phyloP scores from a whole-genome alignment of 2,888 invertebrate species.

The Gisinianus flammeolus region DNA sequence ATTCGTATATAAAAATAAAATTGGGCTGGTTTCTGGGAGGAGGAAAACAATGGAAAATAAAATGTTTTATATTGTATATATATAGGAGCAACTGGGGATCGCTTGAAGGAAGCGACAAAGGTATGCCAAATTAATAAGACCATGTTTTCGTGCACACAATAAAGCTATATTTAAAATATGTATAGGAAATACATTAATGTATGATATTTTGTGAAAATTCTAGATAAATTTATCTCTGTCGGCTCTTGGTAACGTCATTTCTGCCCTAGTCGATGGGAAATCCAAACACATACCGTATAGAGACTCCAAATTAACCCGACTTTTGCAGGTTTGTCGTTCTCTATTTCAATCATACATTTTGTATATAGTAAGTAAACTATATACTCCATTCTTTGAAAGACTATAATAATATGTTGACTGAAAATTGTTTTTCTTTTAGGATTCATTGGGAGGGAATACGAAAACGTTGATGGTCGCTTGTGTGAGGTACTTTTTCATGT shows the following conservation, averaged over 20 bases:
- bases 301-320: conserved; percentile 82
- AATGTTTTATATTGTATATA: not conserved
- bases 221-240: conserved; percentile 85
- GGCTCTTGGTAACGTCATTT: conserved; percentile 87
- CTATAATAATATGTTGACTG: conserved; percentile 24
- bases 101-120: conserved; percentile 87
- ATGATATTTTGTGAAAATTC: no score
- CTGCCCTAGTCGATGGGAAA: conserved; percentile 81
- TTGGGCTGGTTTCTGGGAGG: no score
- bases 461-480: conserved; percentile 89
- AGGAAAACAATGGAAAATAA: not conserved
- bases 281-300: conserved; percentile 81
- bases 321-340: conserved; percentile 70
- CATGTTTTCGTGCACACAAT: no score
- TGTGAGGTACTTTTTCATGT: conserved; percentile 64
- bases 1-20: no score
- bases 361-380: not conserved
- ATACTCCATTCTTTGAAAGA: not conserved
- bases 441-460: conserved; percentile 85
- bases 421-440: no score
- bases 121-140: no score
- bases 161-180: no score
- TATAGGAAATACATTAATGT: no score
- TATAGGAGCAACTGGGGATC: conserved; percentile 81
- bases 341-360: not conserved